phyloP scores from a whole-genome alignment of 2,113 vertebrate species.

The Callipepla californica region DNA sequence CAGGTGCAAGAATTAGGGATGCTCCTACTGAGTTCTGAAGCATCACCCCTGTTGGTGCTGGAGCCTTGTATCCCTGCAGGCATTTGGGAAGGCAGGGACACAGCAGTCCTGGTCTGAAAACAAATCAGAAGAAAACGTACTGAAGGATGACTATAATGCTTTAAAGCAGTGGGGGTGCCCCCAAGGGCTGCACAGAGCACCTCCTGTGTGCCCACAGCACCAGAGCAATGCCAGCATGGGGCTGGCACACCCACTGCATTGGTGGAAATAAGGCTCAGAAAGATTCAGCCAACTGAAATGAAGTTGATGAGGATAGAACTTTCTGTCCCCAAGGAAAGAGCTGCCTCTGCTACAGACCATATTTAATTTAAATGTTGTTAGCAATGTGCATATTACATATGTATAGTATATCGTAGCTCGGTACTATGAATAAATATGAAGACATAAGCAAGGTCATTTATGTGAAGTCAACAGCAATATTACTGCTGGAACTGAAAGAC shows the following conservation, averaged over 20 bases:
- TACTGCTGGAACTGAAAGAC: constrained; percentile 1
- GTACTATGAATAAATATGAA: constrained; percentile 58
- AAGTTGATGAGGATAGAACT: background rate
- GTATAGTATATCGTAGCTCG: background rate
- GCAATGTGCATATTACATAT: constrained; percentile 24
- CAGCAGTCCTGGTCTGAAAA: background rate
- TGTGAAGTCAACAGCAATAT: constrained; percentile 29
- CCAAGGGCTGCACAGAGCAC: rapidly evolving
- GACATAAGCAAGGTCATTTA: constrained; percentile 64
- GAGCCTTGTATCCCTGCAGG: background rate
- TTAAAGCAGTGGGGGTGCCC: background rate
- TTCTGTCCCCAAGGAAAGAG: background rate
- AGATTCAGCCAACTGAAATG: background rate
- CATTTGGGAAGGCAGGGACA: background rate
- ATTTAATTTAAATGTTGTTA: constrained; percentile 49
- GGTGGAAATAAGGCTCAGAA: background rate
- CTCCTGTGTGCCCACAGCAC: background rate
- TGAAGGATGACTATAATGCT: background rate
- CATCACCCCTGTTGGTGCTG: background rate
- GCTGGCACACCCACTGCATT: background rate
- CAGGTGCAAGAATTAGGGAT: background rate
- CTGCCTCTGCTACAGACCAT: background rate
- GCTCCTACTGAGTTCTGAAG: background rate
- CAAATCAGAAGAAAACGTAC: background rate
- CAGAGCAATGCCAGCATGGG: background rate